Evolutionary conservation across 2,113 vertebrate species (phyloP), one percentile per base, ranked within the genome.

Genomic region (Cyanocitta stelleri): DNA sequence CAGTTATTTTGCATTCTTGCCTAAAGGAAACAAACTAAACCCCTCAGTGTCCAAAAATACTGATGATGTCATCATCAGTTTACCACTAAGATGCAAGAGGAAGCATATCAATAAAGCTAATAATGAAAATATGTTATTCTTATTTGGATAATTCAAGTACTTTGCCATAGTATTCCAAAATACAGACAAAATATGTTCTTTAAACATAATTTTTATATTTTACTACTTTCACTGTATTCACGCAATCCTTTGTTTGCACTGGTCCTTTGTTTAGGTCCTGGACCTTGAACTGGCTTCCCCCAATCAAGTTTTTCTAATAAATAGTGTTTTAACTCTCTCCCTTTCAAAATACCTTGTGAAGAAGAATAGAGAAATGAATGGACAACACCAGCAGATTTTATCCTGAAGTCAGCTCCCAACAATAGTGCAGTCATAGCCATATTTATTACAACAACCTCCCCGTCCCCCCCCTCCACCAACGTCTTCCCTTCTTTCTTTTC

Each of bases 1-100:
- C 46, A 56, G 12, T 48, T 95, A 90, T 83, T 91, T 82, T 91
- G 37, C 19, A 32, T 93, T 94, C 73, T 95, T 95, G 69, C 52
- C 66, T 77, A 76, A 93, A 85, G 44, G 87, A 86, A 87, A 71
- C n/a, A 87, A 58, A 51, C 27, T n/a, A 58, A 89, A 26, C 0
- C 4, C 8, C 11, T 44, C 19, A 41, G 5, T 58, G 32, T 58
- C 64, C 49, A 48, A 64, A 1, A 11, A 41, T 66, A 41, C 18
- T 78, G 73, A 29, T 68, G 8, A 1, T 22, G 30, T 62, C 33
- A 66, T 88, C 61, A 63, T 79, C 69, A 39, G 2, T 63, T 85
- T 7, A 2, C 19, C 9, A n/a, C 20, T 52, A 69, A 66, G 23
- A 80, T 30, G 56, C 6, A 79, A 87, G 35, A 39, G 44, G 6